phyloP scores from a whole-genome alignment of 1,140 invertebrate species.

The Ceratitis capitata region DNA sequence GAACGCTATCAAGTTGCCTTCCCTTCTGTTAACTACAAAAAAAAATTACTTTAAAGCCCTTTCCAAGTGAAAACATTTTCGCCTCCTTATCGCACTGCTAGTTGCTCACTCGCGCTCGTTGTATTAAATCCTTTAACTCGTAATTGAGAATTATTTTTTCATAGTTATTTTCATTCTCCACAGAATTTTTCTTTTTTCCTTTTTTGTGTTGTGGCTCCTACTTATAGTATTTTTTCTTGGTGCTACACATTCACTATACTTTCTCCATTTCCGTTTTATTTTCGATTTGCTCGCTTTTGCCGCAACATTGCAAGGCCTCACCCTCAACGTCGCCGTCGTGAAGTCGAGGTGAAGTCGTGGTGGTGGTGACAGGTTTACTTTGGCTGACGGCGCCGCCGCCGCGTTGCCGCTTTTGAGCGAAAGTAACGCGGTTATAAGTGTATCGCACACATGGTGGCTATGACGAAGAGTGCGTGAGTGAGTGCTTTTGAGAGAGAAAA shows the following conservation, averaged over 20 bases:
- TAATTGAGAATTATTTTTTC: conserved; percentile 33
- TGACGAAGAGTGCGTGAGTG: neutral
- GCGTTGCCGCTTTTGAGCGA: conserved; percentile 25
- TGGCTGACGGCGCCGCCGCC: neutral
- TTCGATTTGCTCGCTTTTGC: conserved; percentile 7
- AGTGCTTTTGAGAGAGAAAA: neutral
- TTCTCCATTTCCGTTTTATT: neutral
- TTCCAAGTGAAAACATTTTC: no score
- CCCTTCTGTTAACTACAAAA: no score
- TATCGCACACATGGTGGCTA: neutral
- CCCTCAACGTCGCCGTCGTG: no score
- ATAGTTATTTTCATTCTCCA: neutral
- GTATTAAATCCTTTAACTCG: conserved; percentile 23
- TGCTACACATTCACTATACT: neutral
- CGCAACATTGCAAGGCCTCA: conserved; percentile 5
- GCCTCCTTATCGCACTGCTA: neutral
- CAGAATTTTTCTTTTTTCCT: neutral
- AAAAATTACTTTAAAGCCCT: no score
- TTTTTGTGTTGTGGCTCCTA: neutral
- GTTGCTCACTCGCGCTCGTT: neutral
- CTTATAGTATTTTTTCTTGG: neutral
- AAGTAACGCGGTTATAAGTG: conserved; percentile 24
- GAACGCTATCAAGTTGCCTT: no score
- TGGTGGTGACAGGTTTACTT: conserved; percentile 21
- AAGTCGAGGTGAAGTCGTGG: no score